phyloP scores from a whole-genome alignment of 2,888 invertebrate species.

The Cryptocephalus primarius region DNA sequence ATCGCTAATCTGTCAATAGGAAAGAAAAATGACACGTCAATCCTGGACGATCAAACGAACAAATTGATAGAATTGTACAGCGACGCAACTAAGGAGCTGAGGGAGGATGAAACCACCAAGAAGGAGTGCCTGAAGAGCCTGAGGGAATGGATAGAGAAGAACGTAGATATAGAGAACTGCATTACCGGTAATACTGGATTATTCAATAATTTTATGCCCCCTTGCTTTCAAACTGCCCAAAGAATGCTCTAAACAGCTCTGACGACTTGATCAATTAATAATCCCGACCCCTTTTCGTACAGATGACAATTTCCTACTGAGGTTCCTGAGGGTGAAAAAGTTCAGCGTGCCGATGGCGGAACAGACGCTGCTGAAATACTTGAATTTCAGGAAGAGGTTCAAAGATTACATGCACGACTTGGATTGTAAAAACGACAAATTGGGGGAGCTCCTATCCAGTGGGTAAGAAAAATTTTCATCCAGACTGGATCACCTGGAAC shows the following conservation, averaged over 20 bases:
- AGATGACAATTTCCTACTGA: slow-evolving; percentile 62
- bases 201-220: too few species aligned
- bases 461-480: slow-evolving; percentile 52
- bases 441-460: slow-evolving; percentile 52
- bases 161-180: slow-evolving; percentile 56
- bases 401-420: slow-evolving; percentile 52
- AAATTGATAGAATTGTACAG: slow-evolving; percentile 27
- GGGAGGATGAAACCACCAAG: slow-evolving; percentile 54
- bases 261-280: too few species aligned
- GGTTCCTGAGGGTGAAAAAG: slow-evolving; percentile 67
- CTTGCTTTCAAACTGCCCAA: too few species aligned
- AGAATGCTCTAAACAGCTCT: too few species aligned
- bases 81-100: slow-evolving; percentile 54
- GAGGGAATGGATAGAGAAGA: slow-evolving; percentile 59
- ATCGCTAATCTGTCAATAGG: not conserved
- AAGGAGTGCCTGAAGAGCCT: slow-evolving; percentile 55
- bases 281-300: too few species aligned
- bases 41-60: not conserved
- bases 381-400: slow-evolving; percentile 61
- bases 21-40: not conserved
- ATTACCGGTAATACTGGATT: slow-evolving; percentile 45
- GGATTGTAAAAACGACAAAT: slow-evolving; percentile 50
- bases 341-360: slow-evolving; percentile 71
- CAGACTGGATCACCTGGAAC: too few species aligned
- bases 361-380: slow-evolving; percentile 64